These are phyloP conservation scores for Macrotus californicus DNA, from an alignment of 2,113 vertebrate species.

Conservation along the genomic window DNA sequence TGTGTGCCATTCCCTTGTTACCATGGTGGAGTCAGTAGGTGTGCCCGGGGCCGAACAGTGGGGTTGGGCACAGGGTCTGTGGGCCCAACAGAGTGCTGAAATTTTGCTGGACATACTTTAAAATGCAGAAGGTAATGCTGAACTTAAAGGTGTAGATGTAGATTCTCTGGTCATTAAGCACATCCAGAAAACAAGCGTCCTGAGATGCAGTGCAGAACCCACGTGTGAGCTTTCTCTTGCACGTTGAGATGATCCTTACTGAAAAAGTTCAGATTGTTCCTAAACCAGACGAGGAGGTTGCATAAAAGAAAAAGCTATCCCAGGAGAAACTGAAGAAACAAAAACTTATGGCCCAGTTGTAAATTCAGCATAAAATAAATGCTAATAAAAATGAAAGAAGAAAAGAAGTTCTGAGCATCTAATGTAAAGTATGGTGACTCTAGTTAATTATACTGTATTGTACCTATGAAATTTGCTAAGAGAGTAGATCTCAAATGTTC, in stretches of 20 bases:
- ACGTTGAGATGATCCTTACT: not conserved
- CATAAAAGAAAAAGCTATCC: not conserved
- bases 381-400: not conserved
- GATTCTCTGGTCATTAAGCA: not conserved
- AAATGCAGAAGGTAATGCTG: not conserved
- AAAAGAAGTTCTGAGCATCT: not conserved
- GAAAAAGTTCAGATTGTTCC: not conserved
- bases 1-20: not conserved
- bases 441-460: not conserved
- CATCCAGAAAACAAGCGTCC: not conserved
- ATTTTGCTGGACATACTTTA: not conserved
- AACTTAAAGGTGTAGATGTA: not conserved
- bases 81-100: not conserved
- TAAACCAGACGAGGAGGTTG: not conserved
- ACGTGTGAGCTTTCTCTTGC: not conserved
- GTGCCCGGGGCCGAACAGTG: not conserved
- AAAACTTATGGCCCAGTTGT: not conserved
- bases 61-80: not conserved
- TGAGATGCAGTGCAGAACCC: not conserved
- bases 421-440: not conserved
- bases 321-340: not conserved
- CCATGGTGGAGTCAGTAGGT: not conserved
- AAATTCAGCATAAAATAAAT: not conserved
- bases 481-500: not conserved
- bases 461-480: not conserved